Conservation (phyloP, 2,113 vertebrate genomes). For the Sterrhoptilus dennistouni region DNA sequence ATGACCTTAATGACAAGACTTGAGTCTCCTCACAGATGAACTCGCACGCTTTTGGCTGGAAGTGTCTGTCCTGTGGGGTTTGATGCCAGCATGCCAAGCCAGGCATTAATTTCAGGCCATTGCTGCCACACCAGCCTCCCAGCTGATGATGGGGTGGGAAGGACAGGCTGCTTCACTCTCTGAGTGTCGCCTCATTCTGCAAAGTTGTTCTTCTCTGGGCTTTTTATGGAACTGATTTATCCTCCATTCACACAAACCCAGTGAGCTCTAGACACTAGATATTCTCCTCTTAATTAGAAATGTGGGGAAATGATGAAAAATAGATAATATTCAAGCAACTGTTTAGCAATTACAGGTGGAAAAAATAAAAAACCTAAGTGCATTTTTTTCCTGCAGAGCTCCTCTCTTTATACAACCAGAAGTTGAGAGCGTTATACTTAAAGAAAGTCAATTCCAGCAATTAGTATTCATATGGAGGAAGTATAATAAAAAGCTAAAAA, state of each 20-base stretch:
- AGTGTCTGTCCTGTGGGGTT: background rate
- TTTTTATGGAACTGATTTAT: background rate
- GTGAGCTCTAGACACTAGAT: background rate
- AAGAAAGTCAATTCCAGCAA: background rate
- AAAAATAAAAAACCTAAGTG: background rate
- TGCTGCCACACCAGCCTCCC: background rate
- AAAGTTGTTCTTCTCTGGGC: background rate
- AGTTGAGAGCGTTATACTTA: background rate
- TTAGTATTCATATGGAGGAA: background rate
- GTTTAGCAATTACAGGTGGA: background rate
- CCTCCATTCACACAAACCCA: background rate
- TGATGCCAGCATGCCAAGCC: background rate
- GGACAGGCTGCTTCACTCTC: background rate
- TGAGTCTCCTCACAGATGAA: background rate
- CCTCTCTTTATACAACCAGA: background rate
- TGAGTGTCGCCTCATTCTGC: rapidly evolving
- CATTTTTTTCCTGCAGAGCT: background rate
- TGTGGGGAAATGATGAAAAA: background rate
- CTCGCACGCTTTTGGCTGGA: background rate
- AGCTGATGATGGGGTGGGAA: background rate
- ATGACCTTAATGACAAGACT: background rate
- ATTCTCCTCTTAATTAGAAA: background rate
- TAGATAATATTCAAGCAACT: background rate
- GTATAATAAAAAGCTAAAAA: background rate
- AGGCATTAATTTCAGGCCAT: background rate